Percentiles rank a stretch among this genome's conserved stretches.
phyloP scores from a whole-genome alignment of 2,113 vertebrate species.

The Todiramphus saurophagus region DNA sequence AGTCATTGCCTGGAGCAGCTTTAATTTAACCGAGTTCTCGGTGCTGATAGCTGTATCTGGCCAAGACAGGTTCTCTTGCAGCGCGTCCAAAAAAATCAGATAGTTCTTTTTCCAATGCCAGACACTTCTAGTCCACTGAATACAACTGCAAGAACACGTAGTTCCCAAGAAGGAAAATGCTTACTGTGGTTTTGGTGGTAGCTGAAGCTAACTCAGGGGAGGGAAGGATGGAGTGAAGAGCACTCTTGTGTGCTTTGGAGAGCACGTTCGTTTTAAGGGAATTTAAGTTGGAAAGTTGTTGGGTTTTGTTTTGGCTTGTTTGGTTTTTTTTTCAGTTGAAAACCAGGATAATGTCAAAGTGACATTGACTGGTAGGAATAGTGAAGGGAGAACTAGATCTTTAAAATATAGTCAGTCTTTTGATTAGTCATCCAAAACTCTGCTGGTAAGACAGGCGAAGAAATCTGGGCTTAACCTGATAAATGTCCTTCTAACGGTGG shows the following conservation, averaged over 20 bases:
- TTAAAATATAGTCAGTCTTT: constrained; percentile 25
- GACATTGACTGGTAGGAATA: constrained; percentile 39
- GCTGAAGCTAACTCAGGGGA: constrained; percentile 33
- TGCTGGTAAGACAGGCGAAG: constrained; percentile 20
- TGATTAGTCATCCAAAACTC: constrained; percentile 51
- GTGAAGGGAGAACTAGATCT: constrained; percentile 32
- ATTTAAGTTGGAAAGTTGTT: constrained; percentile 18
- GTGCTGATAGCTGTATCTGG: not conserved
- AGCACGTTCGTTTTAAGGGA: not conserved
- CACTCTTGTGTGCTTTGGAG: not conserved
- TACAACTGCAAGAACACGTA: constrained; percentile 40
- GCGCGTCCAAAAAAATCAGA: constrained; percentile 38
- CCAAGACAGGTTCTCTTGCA: constrained; percentile 31
- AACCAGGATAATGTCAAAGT: constrained; percentile 43
- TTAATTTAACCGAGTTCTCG: not conserved
- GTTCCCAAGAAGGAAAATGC: constrained; percentile 60
- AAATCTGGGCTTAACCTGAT: constrained; percentile 58
- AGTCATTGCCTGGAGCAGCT: not conserved
- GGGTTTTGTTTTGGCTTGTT: not conserved
- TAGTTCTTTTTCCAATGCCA: constrained; percentile 7
- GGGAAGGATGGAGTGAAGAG: not conserved
- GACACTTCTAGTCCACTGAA: constrained; percentile 48
- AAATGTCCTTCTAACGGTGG: not conserved
- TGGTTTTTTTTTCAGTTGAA: not conserved
- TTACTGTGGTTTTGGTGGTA: constrained; percentile 55